Evolutionary conservation across 1,140 invertebrate species (phyloP).

Genomic region (Pinna nobilis): DNA sequence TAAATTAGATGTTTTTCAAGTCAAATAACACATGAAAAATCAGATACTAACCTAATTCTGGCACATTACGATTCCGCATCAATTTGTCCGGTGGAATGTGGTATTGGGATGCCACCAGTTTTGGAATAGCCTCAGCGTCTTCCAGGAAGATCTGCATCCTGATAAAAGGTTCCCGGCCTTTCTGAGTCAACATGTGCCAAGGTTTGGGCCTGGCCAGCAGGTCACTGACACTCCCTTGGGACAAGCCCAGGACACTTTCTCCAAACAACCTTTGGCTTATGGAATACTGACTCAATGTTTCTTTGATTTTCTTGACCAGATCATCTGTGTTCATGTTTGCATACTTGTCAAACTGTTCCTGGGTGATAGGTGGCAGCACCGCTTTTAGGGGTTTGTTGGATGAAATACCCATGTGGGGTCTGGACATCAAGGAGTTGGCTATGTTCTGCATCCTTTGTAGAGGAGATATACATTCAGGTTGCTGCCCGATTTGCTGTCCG

Average conservation of each 20-base stretch:
- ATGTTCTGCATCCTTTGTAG: constrained; percentile 98
- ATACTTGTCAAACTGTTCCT: constrained; percentile 99
- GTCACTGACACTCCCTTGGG: constrained; percentile 92
- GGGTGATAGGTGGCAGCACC: constrained; percentile 97
- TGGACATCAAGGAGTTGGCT: constrained; percentile 94
- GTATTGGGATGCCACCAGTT: constrained; percentile 96
- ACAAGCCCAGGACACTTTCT: constrained; percentile 96
- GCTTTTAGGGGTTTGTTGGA: constrained; percentile 92
- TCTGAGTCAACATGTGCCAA: constrained; percentile 99
- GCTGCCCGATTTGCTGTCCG: constrained; percentile 16
- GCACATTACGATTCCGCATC: constrained; percentile 77
- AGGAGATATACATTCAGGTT: constrained; percentile 80
- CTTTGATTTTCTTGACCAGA: constrained; percentile 96
- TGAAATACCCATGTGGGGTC: constrained; percentile 73
- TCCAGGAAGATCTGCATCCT: constrained; percentile 98
- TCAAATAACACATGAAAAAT: not conserved
- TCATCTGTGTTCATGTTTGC: constrained; percentile 99
- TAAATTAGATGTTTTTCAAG: not conserved
- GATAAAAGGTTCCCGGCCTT: constrained; percentile 98
- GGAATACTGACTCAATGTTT: constrained; percentile 97
- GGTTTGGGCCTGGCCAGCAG: constrained; percentile 98
- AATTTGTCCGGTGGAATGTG: constrained; percentile 93
- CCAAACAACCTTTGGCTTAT: constrained; percentile 99
- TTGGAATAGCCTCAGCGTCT: constrained; percentile 97
- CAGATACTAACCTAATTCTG: constrained; percentile 19